Conservation (phyloP, 2,888 invertebrate species). For the Ichneumoninae sp. region DNA sequence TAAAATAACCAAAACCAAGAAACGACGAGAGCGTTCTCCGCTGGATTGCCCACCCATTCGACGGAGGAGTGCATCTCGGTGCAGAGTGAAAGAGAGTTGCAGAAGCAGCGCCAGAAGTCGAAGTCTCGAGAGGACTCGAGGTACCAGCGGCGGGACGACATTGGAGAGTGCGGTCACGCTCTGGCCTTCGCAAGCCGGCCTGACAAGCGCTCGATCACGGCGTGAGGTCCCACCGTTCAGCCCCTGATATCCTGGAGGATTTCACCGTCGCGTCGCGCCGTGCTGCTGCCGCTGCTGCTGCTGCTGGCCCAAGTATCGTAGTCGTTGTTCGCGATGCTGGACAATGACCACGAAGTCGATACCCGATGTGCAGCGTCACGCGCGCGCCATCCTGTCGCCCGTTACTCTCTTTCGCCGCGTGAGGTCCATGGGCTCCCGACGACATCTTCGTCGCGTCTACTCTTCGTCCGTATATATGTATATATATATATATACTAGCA, state of each 20-base stretch:
- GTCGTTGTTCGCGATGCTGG: slow-evolving; percentile 65
- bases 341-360: slow-evolving; percentile 75
- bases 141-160: slow-evolving; percentile 59
- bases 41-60: slow-evolving; percentile 52
- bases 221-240: slow-evolving; percentile 76
- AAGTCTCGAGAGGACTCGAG: slow-evolving; percentile 59
- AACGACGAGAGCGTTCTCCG: slow-evolving; percentile 44
- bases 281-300: slow-evolving; percentile 41
- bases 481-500: not conserved
- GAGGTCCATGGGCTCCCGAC: slow-evolving; percentile 70
- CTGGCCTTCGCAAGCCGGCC: slow-evolving; percentile 70
- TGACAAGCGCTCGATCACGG: slow-evolving; percentile 79
- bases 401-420: slow-evolving; percentile 75
- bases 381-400: slow-evolving; percentile 77
- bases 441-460: slow-evolving; percentile 49
- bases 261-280: slow-evolving; percentile 56
- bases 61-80: slow-evolving; percentile 52
- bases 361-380: slow-evolving; percentile 77
- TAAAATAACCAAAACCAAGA: slow-evolving; percentile 75
- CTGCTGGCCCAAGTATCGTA: slow-evolving; percentile 66
- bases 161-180: slow-evolving; percentile 74
- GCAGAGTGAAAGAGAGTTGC: slow-evolving; percentile 18
- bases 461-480: not conserved
- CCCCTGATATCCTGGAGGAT: slow-evolving; percentile 75
- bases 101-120: slow-evolving; percentile 54